These are phyloP conservation scores for Cyrtonyx montezumae DNA, from an alignment of 2,113 vertebrate genomes.

Conservation along the genomic window DNA sequence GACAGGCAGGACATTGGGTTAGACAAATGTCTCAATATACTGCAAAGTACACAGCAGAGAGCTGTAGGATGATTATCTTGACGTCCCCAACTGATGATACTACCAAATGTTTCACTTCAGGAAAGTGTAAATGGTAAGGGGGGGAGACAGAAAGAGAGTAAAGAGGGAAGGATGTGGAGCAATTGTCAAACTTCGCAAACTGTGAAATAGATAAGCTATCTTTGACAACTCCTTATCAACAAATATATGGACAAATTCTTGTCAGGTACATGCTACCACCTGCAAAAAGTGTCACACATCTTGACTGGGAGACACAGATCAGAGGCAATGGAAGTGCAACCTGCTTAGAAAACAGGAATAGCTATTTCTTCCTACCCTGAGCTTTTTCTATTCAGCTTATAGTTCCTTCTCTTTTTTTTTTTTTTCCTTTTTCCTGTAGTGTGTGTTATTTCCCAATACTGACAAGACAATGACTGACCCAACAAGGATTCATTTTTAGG, in stretches of 20 bases:
- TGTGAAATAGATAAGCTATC: neutral
- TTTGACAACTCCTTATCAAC: neutral
- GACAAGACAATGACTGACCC: neutral
- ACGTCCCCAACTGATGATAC: accelerated
- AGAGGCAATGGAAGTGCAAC: neutral
- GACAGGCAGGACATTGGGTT: neutral
- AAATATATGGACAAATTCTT: neutral
- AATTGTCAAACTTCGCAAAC: neutral
- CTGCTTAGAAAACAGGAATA: neutral
- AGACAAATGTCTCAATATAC: neutral
- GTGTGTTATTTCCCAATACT: neutral
- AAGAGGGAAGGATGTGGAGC: neutral
- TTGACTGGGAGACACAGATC: neutral
- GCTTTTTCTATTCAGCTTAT: neutral
- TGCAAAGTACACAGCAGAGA: neutral
- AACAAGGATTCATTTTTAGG: neutral
- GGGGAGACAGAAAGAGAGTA: accelerated
- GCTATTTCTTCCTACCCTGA: neutral
- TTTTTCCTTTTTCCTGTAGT: neutral
- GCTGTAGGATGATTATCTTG: neutral
- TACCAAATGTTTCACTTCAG: neutral
- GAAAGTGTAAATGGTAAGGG: neutral
- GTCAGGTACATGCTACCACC: neutral
- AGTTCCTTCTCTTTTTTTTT: neutral
- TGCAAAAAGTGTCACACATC: accelerated